phyloP scores from a whole-genome alignment of 2,113 vertebrate genomes.

The Xenotilapia leptura region DNA sequence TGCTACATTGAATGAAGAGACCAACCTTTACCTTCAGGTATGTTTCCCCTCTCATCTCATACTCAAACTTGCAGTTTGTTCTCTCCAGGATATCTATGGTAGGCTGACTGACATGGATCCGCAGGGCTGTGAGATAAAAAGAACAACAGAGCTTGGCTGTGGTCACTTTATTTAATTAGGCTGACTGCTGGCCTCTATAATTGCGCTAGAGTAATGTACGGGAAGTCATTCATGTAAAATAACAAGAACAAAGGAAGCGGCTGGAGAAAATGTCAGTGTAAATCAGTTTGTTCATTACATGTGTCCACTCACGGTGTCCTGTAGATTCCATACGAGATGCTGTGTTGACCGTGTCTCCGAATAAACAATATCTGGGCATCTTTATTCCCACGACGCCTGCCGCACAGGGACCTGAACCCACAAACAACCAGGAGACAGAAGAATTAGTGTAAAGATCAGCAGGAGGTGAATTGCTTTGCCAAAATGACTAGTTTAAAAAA shows the following conservation, averaged over 20 bases:
- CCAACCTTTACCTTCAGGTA: constrained; percentile 81
- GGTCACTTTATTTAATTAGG: background rate
- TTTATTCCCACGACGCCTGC: constrained; percentile 93
- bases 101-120: constrained; percentile 88
- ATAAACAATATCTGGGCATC: constrained; percentile 96
- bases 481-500: background rate
- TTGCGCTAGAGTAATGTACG: background rate
- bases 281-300: background rate
- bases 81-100: constrained; percentile 88
- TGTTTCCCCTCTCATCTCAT: constrained; percentile 86
- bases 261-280: background rate
- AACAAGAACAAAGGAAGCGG: background rate
- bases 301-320: constrained; percentile 81
- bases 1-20: background rate
- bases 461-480: background rate
- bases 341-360: constrained; percentile 92
- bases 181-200: background rate
- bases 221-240: background rate
- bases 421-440: background rate
- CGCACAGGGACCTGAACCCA: constrained; percentile 81
- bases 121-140: constrained; percentile 47
- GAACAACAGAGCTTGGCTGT: background rate
- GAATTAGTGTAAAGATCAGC: background rate
- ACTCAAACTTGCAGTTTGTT: constrained; percentile 85
- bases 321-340: constrained; percentile 94